Base-by-base conservation (phyloP, 2,888 invertebrate species). In the Ceratothoa steindachneri region DNA sequence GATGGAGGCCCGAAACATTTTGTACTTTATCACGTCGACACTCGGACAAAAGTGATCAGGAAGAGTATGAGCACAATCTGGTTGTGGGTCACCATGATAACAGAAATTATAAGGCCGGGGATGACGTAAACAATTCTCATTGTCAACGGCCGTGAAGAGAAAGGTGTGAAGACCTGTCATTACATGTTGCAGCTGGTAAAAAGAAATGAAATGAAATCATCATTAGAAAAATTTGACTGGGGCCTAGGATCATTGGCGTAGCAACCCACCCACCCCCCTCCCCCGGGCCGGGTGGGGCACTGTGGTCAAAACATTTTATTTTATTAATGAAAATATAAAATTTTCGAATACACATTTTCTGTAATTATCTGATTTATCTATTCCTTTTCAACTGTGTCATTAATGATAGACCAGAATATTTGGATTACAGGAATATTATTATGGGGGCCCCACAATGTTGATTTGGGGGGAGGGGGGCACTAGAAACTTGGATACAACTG, bases 91-190 rank as follows among this genome's bases (percentile, higher is more conserved):
- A n/a, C 91, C 91, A 81, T 92, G 92, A 82, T 91, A 90, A 83
- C 95, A 95, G 69, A 89, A 88, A 82, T 90, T 90, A 1, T 90
- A 89, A 12, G 90, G 87, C 81, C 90, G 89, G 0, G 97, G 93
- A 5, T 93, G 91, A 80, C 91, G 90, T 67, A 97, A 85, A 82
- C 91, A 91, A 84, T 98, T 97, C 86, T 98, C 98, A 0, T 90
- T 89, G 84, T 97, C 95, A 71, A 91, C 89, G 29, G 93, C 89
- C 77, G 96, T 88, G 71, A 96, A 87, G 29, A 95, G 84, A 76
- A 97, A 90, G 0, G 95, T 93, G 86, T 98, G 97, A 70, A 97
- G 84, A 1, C 93, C 91, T 27, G 93, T 92, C 15, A 93, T 87
- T 7, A 97, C 88, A 82, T 95, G 93, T 83, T 93, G 92, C 0